Base-by-base conservation (phyloP, 2,113 vertebrate genomes). In the Dinomys branickii region DNA sequence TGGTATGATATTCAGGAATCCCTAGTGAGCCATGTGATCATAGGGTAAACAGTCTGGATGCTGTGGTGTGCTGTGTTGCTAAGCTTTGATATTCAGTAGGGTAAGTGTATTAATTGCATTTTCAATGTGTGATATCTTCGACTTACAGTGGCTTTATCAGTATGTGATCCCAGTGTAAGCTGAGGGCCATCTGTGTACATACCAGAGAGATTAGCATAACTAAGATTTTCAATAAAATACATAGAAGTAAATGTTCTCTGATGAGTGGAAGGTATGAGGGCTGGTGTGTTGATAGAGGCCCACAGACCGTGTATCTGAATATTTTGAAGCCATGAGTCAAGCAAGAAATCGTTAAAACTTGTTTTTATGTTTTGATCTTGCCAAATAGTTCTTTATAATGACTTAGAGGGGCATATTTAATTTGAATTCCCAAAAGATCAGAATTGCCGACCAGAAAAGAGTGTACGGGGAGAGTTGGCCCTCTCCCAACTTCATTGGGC, bases 331-430 rank as follows among this genome's bases (percentile, higher is more conserved):
- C 84, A 28, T 33, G 87, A 91, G n/a, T 63, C 73, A 91, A 91
- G 56, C 80, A 83, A 88, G 56, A 82, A 90, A 77, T 58, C 17
- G 26, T 73, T 54, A 65, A 95, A 11, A 35, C 20, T 35, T 85
- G 16, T 88, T 91, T 82, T 83, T 78, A 78, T 71, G 28, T 41
- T 92, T 96, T 95, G 61, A 80, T 95, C 7, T 80, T 92, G 50
- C 78, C 26, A 94, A 33, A 26, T 91, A 63, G 2, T 93, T 35
- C 52, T 89, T 71, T 85, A 41, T 67, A 67, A 65, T 86, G 65
- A 78, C 88, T 63, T 38, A 50, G 58, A 69, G 63, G 30, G 19
- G 26, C 35, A 22, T 88, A 50, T 94, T 95, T 96, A 86, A 69
- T 67, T 44, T 50, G 35, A 61, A 41, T 75, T 71, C 47, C 85